These are phyloP conservation scores for Helostoma temminkii DNA, from an alignment of 2,797 vertebrate genomes.

Conservation along the genomic window DNA sequence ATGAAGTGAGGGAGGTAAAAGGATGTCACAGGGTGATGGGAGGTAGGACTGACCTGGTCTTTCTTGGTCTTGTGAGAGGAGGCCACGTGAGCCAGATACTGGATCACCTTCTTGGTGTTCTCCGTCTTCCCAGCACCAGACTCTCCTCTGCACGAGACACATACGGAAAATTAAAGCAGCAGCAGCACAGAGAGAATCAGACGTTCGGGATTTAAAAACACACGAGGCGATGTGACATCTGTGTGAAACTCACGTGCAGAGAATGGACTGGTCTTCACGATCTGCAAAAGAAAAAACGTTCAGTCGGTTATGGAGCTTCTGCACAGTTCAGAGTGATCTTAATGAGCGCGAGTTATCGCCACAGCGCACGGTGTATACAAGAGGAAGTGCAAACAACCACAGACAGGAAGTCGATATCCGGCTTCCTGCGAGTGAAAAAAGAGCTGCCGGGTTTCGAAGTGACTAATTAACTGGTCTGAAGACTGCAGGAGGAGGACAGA, in stretches of 20 bases:
- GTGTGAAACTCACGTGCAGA: slow-evolving; percentile 95
- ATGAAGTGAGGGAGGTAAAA: neutral
- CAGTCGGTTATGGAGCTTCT: slow-evolving; percentile 2
- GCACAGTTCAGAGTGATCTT: neutral
- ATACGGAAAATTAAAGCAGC: neutral
- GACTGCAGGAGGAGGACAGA: neutral
- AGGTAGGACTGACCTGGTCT: slow-evolving; percentile 91
- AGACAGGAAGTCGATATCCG: slow-evolving; percentile 80
- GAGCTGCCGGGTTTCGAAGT: slow-evolving; percentile 31
- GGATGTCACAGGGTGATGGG: neutral
- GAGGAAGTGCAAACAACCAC: slow-evolving; percentile 68
- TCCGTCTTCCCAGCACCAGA: slow-evolving; percentile 98
- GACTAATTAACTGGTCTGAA: slow-evolving; percentile 53
- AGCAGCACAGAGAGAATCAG: neutral
- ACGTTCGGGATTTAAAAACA: neutral
- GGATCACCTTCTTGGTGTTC: slow-evolving; percentile 99
- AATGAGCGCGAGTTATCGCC: slow-evolving; percentile 45
- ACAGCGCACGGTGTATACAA: slow-evolving; percentile 26
- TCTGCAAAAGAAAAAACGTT: slow-evolving; percentile 69
- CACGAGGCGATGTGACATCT: neutral
- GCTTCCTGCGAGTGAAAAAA: slow-evolving; percentile 70
- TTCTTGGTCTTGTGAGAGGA: slow-evolving; percentile 98
- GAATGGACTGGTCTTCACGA: slow-evolving; percentile 98
- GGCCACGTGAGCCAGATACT: slow-evolving; percentile 96
- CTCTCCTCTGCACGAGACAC: slow-evolving; percentile 86